Evolutionary conservation across 1,140 invertebrate genomes (phyloP).

Genomic region (Olivierus martensii): DNA sequence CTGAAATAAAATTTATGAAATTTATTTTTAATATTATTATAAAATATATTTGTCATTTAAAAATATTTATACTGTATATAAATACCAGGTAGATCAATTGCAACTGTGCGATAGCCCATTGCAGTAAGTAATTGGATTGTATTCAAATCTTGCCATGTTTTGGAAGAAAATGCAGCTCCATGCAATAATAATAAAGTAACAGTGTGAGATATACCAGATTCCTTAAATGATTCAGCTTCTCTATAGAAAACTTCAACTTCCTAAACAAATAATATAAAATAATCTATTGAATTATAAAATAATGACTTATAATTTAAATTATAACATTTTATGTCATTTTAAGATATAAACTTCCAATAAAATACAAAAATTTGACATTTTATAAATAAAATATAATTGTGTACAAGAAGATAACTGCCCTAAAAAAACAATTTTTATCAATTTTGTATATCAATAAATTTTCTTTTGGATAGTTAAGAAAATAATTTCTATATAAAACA

Average conservation of each 20-base stretch:
- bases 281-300: too few relatives aligned
- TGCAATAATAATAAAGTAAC: slow-evolving; percentile 30
- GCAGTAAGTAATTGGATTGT: slow-evolving; percentile 29
- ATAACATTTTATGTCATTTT: too few relatives aligned
- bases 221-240: slow-evolving; percentile 1
- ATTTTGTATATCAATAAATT: too few relatives aligned
- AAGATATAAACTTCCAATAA: too few relatives aligned
- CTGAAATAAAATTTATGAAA: slow-evolving; percentile 16
- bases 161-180: slow-evolving; percentile 30
- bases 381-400: too few relatives aligned
- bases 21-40: neutral
- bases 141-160: slow-evolving; percentile 30
- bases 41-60: neutral
- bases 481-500: too few relatives aligned
- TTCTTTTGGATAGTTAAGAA: too few relatives aligned
- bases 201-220: neutral
- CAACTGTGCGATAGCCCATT: slow-evolving; percentile 29
- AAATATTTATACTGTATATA: neutral
- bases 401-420: too few relatives aligned
- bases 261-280: neutral
- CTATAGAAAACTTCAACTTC: slow-evolving; percentile 7
- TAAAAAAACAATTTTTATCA: too few relatives aligned
- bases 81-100: slow-evolving; percentile 34
- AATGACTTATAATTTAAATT: too few relatives aligned
- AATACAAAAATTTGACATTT: too few relatives aligned